Evolutionary conservation across 1,140 invertebrate genomes (phyloP).

Genomic region (Pseudomyrmex sp.): DNA sequence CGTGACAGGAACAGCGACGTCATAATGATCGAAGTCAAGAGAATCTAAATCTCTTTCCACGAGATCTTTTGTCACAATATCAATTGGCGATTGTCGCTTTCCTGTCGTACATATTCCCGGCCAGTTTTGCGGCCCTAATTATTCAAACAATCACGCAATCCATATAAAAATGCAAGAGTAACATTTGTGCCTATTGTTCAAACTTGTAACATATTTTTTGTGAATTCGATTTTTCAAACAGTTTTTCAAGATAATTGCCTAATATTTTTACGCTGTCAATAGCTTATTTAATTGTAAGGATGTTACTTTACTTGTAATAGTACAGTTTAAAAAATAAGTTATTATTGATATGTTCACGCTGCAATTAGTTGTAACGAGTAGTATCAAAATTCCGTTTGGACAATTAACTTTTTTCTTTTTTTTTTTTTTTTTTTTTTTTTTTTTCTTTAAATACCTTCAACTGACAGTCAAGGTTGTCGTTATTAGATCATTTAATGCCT

Average conservation of each 20-base stretch:
- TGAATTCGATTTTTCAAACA: background rate
- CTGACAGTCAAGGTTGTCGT: constrained; percentile 20
- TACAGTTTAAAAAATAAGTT: too few relatives aligned
- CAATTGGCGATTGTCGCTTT: constrained; percentile 75
- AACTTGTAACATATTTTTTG: too few relatives aligned
- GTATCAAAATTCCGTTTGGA: background rate
- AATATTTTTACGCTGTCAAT: background rate
- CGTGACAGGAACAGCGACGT: constrained; percentile 63
- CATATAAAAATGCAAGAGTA: too few relatives aligned
- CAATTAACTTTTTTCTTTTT: background rate
- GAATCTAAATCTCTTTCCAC: constrained; percentile 71
- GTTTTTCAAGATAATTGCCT: background rate
- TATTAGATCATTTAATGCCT: constrained; percentile 30
- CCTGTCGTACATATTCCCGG: constrained; percentile 70
- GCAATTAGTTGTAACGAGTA: background rate
- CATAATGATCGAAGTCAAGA: constrained; percentile 74
- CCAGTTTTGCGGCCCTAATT: constrained; percentile 74
- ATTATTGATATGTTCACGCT: too few relatives aligned
- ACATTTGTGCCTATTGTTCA: too few relatives aligned
- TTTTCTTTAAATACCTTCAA: constrained; percentile 26
- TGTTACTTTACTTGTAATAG: too few relatives aligned
- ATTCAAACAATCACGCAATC: background rate
- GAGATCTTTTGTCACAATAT: constrained; percentile 69
- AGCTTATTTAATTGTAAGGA: too few relatives aligned
- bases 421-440: background rate